Percentiles rank a stretch among this genome's conserved stretches.
Evolutionary conservation across 2,888 invertebrate genomes (phyloP).

Genomic region (Cantharis flavilabris): DNA sequence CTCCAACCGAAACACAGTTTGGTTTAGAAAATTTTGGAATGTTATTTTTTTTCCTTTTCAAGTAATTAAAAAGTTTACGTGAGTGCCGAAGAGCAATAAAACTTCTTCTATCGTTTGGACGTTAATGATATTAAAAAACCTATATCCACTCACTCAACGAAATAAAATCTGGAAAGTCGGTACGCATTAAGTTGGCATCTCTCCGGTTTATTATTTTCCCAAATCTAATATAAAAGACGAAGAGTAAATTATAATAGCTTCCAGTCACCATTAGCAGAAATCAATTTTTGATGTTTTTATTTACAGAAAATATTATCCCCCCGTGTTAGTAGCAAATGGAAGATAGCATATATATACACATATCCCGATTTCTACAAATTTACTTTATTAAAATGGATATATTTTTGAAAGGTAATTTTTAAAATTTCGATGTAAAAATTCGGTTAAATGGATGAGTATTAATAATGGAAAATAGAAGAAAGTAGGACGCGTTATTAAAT

Average conservation of each 20-base stretch:
- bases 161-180: not conserved
- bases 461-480: constrained; percentile 9
- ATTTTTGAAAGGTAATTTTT: not conserved
- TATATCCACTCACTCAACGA: not conserved
- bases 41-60: not conserved
- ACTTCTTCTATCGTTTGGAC: not conserved
- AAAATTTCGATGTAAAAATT: not conserved
- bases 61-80: not conserved
- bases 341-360: not conserved
- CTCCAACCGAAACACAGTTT: not conserved
- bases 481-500: constrained; percentile 25
- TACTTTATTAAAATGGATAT: not conserved
- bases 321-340: not conserved
- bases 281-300: constrained; percentile 2
- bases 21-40: not conserved
- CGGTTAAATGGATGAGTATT: constrained; percentile 3
- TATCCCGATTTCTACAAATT: too few species aligned
- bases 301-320: not conserved
- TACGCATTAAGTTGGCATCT: constrained; percentile 1
- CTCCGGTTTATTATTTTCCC: constrained; percentile 3
- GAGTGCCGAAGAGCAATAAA: not conserved
- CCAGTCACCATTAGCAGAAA: not conserved
- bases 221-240: constrained; percentile 1
- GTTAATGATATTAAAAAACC: not conserved
- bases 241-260: constrained; percentile 1